phyloP scores from a whole-genome alignment of 2,888 invertebrate species.

The Tiphia femorata region DNA sequence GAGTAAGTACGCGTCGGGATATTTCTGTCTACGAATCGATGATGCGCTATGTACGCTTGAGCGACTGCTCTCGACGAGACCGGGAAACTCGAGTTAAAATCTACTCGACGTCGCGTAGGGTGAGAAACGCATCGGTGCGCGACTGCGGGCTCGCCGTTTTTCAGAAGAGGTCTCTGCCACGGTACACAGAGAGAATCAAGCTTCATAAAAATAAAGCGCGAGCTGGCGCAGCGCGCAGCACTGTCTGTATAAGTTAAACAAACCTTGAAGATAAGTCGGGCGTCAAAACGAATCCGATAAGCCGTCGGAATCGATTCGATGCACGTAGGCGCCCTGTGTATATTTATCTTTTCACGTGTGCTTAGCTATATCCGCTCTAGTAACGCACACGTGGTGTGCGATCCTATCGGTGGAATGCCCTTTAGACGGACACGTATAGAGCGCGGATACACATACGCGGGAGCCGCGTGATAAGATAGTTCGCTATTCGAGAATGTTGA shows the following conservation, averaged over 20 bases:
- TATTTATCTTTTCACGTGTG: constrained; percentile 38
- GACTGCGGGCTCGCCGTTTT: too few species aligned
- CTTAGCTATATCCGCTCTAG: constrained; percentile 20
- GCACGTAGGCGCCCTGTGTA: constrained; percentile 30
- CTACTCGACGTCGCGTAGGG: too few species aligned
- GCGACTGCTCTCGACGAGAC: too few species aligned
- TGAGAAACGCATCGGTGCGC: too few species aligned
- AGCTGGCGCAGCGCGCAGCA: neutral
- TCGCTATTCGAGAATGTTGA: constrained; percentile 15
- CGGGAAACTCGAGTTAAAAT: too few species aligned
- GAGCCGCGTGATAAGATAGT: constrained; percentile 31
- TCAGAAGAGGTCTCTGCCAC: too few species aligned
- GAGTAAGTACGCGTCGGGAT: too few species aligned
- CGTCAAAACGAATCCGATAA: constrained; percentile 35
- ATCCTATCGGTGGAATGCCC: constrained; percentile 1
- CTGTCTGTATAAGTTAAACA: constrained; percentile 26
- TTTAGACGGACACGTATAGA: constrained; percentile 15
- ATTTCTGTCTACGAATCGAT: too few species aligned
- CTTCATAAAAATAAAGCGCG: too few species aligned
- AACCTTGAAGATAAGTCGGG: constrained; percentile 23
- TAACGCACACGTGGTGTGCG: neutral
- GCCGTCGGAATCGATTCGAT: constrained; percentile 33
- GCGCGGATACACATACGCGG: neutral
- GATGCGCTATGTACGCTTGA: too few species aligned
- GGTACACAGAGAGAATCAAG: too few species aligned